Evolutionary conservation across 2,797 vertebrate genomes (phyloP), one percentile per base, ranked within the genome.

Genomic region (Pangasius djambal): DNA sequence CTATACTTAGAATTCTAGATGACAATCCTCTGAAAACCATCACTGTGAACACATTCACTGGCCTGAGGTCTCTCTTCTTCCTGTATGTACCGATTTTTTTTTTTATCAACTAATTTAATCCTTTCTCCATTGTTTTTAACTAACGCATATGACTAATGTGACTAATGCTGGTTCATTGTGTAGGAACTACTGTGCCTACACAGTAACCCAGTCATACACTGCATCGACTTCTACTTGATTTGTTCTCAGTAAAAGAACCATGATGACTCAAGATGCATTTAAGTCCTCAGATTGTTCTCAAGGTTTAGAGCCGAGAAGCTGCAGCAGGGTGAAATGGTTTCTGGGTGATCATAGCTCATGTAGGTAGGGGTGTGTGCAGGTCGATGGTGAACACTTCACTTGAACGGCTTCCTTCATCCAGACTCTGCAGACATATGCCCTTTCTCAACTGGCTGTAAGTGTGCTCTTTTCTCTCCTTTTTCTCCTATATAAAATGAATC

Each of bases 351-450:
- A 8, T 48, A 50, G 28, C 86, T 87, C 12, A 37, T 81, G 18
- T 28, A 31, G 10, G 31, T 55, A 1, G 59, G 88, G 50, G n/a
- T 50, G 88, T 92, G 75, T 92, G 69, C 93, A 96, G 95, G 93
- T 95, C 94, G 61, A 91, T 96, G 94, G 94, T 95, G 91, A 96
- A 94, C 83, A 94, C 94, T 34, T 91, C 91, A 69, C 70, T 96
- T 82, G 91, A 96, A 89, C 88, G 79, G 50, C 92, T 96, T 87
- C 93, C 95, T 44, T 86, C 90, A 75, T 89, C 90, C 67, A 85
- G 63, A 81, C 91, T 96, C 86, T 96, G 93, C 90, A 83, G 84
- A 65, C 90, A 95, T 89, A 96, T 94, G 91, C 92, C 94, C 88
- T 91, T 87, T 61, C 92, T 94, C 86, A 95, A 94, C 88, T 95